Evolutionary conservation across 2,888 invertebrate species (phyloP).

Genomic region (Hydroisotoma schaefferi): DNA sequence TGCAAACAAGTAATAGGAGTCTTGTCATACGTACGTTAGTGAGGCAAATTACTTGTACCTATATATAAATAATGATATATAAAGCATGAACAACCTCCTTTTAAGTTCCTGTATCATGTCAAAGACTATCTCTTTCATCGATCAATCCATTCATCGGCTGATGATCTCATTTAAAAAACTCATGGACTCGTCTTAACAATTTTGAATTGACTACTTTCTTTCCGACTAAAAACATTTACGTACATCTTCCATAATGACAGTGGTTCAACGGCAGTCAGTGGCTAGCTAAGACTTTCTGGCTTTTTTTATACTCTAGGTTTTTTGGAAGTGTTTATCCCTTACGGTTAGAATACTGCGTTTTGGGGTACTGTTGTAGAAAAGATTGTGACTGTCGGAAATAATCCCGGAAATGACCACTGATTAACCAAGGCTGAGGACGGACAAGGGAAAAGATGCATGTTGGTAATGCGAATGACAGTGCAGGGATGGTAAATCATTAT

Average conservation of each 20-base stretch:
- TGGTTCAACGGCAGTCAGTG: neutral
- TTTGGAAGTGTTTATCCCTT: no score
- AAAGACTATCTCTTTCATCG: slow-evolving; percentile 11
- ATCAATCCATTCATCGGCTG: neutral
- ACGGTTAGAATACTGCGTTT: no score
- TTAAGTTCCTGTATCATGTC: slow-evolving; percentile 2
- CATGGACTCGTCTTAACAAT: neutral
- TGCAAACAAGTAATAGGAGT: no score
- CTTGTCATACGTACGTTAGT: no score
- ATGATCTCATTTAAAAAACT: slow-evolving; percentile 10
- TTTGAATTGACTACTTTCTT: no score
- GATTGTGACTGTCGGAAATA: no score
- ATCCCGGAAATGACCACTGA: neutral
- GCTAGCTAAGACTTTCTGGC: no score
- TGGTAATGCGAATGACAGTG: neutral
- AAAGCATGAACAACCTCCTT: no score
- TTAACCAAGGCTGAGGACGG: neutral
- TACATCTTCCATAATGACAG: neutral
- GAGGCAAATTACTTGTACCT: no score
- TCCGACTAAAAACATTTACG: neutral
- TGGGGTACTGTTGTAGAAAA: no score
- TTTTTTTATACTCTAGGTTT: no score
- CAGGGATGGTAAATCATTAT: neutral
- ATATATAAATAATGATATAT: no score
- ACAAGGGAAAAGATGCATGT: neutral